Evolutionary conservation across 1,140 invertebrate genomes (phyloP), one percentile per base, ranked within the genome.

Genomic region (Caligus rogercresseyi): DNA sequence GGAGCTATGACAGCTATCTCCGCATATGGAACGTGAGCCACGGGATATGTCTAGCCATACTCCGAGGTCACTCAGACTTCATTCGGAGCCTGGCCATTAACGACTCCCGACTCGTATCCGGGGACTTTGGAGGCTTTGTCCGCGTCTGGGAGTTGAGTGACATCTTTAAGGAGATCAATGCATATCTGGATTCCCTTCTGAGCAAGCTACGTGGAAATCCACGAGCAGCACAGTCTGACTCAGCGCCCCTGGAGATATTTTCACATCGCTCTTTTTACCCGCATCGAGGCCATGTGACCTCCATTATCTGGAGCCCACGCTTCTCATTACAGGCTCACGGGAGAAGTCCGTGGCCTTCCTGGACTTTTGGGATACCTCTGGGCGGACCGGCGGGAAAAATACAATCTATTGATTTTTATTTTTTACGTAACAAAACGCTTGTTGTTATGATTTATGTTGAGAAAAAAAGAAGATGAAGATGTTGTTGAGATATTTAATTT

Each of bases 1-100:
- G 54, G n/a, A 56, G 54, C 24, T 56, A 56, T 56, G 54, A 56
- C 54, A 21, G 54, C 54, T 2, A 25, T 21, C 19, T 56, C 16
- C 54, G 54, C 19, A 20, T 56, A 4, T 56, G 54, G 54, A 56
- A 56, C 24, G 24, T 56, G n/a, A 13, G n/a, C 24, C 54, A 56
- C 24, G 54, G 54, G 2, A 15, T 16, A 20, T 56, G 54, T 25
- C 24, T 56, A 25, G 54, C 54, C 16, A 2, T 56, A 3, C 54
- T 56, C 2, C 15, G 15, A 16, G 54, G 54, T n/a, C 54, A 56
- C 14, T 20, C n/a, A 14, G 54, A 56, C 24, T 25, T 56, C 14
- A 25, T 56, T 20, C 54, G 54, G 18, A 21, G 19, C 14, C 24
- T 56, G 24, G 54, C 20, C 24, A 21, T 56, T 56, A 2, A 20